Evolutionary conservation across 2,797 vertebrate genomes (phyloP).

Genomic region (Rhinella marina): DNA sequence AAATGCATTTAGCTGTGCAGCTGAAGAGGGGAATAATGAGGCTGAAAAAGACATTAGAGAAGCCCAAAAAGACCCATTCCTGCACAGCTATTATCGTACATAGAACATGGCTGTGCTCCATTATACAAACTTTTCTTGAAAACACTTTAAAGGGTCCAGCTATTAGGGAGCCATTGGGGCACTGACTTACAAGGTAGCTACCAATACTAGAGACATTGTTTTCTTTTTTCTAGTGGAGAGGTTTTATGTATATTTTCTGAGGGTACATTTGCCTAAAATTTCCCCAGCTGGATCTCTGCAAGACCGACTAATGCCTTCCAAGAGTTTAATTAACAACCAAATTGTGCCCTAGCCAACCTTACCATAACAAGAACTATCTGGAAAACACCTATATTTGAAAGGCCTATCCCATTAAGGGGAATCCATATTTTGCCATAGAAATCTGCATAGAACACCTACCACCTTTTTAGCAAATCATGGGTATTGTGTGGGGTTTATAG

Average conservation of each 20-base stretch:
- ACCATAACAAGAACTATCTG: neutral
- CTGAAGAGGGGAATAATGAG: too few species aligned
- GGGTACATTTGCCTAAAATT: too few species aligned
- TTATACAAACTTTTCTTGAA: too few species aligned
- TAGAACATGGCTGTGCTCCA: too few species aligned
- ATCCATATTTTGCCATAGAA: neutral
- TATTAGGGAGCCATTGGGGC: neutral
- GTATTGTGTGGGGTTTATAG: neutral
- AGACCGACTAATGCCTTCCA: neutral
- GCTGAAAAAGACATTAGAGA: too few species aligned
- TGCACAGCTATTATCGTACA: too few species aligned
- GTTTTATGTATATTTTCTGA: too few species aligned
- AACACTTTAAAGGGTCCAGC: too few species aligned
- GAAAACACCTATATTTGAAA: neutral
- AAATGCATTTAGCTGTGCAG: too few species aligned
- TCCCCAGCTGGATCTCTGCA: neutral
- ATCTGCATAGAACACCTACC: neutral
- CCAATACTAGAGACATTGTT: neutral
- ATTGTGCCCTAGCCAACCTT: neutral
- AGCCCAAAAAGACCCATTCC: too few species aligned
- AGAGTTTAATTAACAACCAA: neutral
- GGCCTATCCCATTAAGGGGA: neutral
- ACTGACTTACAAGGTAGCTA: neutral
- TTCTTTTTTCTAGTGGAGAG: neutral
- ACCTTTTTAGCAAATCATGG: neutral